Evolutionary conservation across 2,888 invertebrate genomes (phyloP), one percentile per base, ranked within the genome.

Genomic region (Laothoe populi): DNA sequence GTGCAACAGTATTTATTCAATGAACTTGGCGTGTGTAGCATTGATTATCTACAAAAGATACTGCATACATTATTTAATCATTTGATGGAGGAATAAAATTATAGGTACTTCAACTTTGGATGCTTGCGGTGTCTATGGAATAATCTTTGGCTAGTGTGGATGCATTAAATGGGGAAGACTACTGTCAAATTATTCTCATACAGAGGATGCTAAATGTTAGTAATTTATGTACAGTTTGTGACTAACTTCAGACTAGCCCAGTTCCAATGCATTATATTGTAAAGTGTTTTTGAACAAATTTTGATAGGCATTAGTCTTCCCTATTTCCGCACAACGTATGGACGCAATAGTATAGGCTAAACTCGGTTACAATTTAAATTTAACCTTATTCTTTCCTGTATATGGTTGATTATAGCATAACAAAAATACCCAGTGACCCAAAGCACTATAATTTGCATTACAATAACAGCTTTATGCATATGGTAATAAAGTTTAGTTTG

Each of bases 321-420:
- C 53, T 16, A 46, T 13, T 46, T 19, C 19, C 53, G 35, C 53
- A 53, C 53, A 53, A 53, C 11, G 49, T 35, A 38, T 38, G 38
- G 38, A 2, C 31, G 31, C 4, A 26, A 2, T 26, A 5, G 26
- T 5, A 26, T 5, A 10, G 11, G 2, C 38, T 13, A 38, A 38
- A 38, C 38, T 11, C 38, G 10, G 13, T 38, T 1, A 13, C 38
- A 38, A 38, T 38, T 38, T 13, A 11, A 38, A 38, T 13, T 38
- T 13, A 38, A 38, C 38, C 38, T 13, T 38, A 38, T 38, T 38
- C 38, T 10, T 38, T 13, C 10, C 13, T 4, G 13, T 31, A 31
- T 1, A 11, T 11, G 8, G 13, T 38, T 8, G 10, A 13, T 38
- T 13, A 4, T 26, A 38, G 35, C 8, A 35, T 35, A 35, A 35